phyloP scores from a whole-genome alignment of 2,113 vertebrate genomes.

The Pseudopodoces humilis region DNA sequence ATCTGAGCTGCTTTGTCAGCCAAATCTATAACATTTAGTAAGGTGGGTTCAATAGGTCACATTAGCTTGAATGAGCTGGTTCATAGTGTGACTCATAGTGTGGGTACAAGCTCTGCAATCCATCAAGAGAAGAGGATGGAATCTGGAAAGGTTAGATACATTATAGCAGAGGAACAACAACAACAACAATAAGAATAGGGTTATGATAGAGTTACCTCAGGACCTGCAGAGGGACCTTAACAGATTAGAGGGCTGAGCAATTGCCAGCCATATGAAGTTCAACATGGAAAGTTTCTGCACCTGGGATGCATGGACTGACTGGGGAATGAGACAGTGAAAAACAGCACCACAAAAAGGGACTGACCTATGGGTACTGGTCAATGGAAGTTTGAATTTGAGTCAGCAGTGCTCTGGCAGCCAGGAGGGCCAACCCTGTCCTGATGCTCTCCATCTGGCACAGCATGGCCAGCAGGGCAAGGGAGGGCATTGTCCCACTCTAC shows the following conservation, averaged over 20 bases:
- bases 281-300: neutral
- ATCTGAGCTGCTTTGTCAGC: neutral
- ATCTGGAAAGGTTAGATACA: neutral
- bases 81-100: neutral
- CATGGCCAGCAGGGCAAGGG: accelerated
- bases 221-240: neutral
- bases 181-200: neutral
- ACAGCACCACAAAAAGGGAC: accelerated
- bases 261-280: neutral
- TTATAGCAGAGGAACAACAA: neutral
- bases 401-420: neutral
- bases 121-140: neutral
- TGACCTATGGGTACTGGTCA: neutral
- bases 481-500: neutral
- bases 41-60: neutral
- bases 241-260: neutral
- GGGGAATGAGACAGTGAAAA: neutral
- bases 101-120: neutral
- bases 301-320: neutral
- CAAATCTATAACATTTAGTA: neutral
- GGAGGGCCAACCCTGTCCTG: accelerated
- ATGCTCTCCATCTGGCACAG: neutral
- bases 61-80: neutral
- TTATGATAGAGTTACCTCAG: neutral
- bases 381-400: neutral